These are phyloP conservation scores for Aplodontia rufa DNA, from an alignment of 2,113 vertebrate species.

Conservation along the genomic window DNA sequence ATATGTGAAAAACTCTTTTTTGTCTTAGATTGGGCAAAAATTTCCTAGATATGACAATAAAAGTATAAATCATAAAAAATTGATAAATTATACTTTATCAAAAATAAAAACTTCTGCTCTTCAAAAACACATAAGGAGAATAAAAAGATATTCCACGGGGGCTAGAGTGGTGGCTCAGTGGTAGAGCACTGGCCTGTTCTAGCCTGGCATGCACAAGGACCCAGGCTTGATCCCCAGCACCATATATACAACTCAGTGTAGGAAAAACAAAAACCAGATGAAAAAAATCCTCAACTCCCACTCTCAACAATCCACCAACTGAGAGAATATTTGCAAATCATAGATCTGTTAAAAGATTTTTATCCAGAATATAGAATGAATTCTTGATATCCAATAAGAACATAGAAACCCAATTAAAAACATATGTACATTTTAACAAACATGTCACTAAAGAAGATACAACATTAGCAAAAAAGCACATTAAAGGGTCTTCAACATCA, in stretches of 20 bases:
- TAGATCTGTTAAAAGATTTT: neutral
- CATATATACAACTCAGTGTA: too few relatives aligned
- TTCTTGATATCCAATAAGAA: neutral
- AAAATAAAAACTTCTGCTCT: neutral
- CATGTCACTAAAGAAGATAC: neutral
- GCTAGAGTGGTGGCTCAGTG: too few relatives aligned
- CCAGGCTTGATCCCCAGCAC: too few relatives aligned
- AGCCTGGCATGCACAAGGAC: too few relatives aligned
- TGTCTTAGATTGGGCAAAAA: neutral
- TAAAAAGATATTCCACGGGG: too few relatives aligned
- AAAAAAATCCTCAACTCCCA: too few relatives aligned
- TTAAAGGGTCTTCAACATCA: neutral
- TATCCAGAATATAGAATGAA: neutral
- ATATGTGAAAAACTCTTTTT: neutral
- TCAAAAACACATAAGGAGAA: neutral
- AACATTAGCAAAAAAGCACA: neutral
- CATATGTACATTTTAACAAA: neutral
- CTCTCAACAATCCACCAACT: neutral
- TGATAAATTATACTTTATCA: neutral
- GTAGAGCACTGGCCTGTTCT: too few relatives aligned
- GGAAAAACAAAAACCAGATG: too few relatives aligned
- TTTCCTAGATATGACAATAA: neutral
- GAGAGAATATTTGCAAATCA: neutral
- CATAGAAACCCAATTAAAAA: neutral
- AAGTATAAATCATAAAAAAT: neutral